A percentile compares a stretch with the other conserved stretches of the same genome.
Conservation (phyloP, 2,888 invertebrate genomes). For the Schizotus pectinicornis region DNA sequence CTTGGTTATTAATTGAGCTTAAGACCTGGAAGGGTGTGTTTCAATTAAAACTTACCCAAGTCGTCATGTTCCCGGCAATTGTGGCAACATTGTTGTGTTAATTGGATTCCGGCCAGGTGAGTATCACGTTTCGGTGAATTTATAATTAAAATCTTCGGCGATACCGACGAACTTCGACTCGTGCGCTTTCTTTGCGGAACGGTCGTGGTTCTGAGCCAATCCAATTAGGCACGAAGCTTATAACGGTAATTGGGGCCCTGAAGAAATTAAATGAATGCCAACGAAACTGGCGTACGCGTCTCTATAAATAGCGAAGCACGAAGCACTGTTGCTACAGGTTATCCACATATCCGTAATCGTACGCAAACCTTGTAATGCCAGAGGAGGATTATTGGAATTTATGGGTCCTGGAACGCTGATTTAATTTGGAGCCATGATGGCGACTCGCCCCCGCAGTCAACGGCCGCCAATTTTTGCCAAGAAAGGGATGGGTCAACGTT, state of each 20-base stretch:
- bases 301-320: conserved; percentile 16
- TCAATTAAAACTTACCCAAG: conserved; percentile 19
- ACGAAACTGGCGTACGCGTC: conserved; percentile 12
- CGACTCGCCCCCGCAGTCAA: neutral
- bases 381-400: conserved; percentile 9
- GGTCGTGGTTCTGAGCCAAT: no score
- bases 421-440: neutral
- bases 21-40: neutral
- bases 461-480: no score
- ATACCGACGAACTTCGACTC: no score
- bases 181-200: no score
- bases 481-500: no score
- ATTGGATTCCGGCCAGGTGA: conserved; percentile 5
- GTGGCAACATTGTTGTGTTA: conserved; percentile 8
- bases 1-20: no score
- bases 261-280: conserved; percentile 10
- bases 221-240: neutral
- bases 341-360: conserved; percentile 1
- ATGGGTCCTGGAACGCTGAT: conserved; percentile 2
- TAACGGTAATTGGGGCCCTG: conserved; percentile 5
- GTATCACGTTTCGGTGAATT: neutral
- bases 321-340: conserved; percentile 10
- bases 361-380: conserved; percentile 17
- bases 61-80: conserved; percentile 9
- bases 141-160: neutral